phyloP scores from a whole-genome alignment of 2,113 vertebrate genomes.

The Cranoglanis bouderius region DNA sequence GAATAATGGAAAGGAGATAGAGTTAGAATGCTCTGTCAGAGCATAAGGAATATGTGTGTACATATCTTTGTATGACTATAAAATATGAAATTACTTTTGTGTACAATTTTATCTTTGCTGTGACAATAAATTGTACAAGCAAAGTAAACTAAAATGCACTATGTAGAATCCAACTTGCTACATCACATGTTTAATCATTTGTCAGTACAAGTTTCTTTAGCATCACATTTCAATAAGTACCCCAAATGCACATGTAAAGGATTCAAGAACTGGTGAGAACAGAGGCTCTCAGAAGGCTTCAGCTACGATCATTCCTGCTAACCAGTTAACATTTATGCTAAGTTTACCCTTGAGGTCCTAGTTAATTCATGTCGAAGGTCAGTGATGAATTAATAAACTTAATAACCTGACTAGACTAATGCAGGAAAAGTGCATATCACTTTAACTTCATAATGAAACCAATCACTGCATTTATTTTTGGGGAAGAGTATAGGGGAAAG shows the following conservation, averaged over 20 bases:
- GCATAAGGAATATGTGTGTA: conserved; percentile 39
- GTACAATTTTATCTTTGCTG: neutral
- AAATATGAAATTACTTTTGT: neutral
- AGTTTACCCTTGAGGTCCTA: neutral
- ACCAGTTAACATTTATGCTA: neutral
- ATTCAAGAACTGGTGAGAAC: conserved; percentile 37
- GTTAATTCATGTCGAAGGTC: neutral
- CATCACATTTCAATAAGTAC: conserved; percentile 32
- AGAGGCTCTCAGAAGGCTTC: conserved; percentile 35
- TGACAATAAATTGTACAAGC: neutral
- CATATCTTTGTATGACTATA: neutral
- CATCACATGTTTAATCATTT: neutral
- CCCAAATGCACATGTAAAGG: conserved; percentile 38
- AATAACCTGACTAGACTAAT: neutral
- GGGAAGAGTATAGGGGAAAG: neutral
- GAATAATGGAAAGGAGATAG: conserved; percentile 54
- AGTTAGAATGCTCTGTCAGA: conserved; percentile 66
- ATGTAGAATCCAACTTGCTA: neutral
- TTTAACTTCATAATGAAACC: neutral
- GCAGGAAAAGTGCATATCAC: neutral
- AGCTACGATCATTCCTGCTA: neutral
- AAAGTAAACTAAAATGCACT: neutral
- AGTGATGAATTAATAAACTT: neutral
- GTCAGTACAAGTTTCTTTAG: conserved; percentile 9
- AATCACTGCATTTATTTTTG: neutral